phyloP scores from a whole-genome alignment of 2,888 invertebrate species.

The Osmoderma eremita region DNA sequence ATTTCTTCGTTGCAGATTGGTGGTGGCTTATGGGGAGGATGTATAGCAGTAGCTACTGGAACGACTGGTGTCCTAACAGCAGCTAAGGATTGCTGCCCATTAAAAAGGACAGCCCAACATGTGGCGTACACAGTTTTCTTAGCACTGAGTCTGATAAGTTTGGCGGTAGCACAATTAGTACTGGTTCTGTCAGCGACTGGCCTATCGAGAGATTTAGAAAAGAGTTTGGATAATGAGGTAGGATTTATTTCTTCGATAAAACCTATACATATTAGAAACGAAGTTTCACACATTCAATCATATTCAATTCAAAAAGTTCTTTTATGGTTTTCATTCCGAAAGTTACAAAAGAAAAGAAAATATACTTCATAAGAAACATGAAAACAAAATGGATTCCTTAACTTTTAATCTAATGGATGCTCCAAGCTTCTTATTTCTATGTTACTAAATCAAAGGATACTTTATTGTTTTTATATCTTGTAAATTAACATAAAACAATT shows the following conservation, averaged over 20 bases:
- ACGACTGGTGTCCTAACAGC: slow-evolving; percentile 72
- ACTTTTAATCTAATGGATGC: no score
- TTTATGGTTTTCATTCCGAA: no score
- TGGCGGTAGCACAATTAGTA: slow-evolving; percentile 71
- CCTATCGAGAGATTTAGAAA: slow-evolving; percentile 70
- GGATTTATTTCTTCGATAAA: background rate
- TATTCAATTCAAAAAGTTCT: no score
- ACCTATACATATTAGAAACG: background rate
- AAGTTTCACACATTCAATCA: no score
- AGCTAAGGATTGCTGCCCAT: slow-evolving; percentile 67
- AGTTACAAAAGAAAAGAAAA: no score
- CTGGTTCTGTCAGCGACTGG: slow-evolving; percentile 70
- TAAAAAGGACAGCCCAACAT: slow-evolving; percentile 64
- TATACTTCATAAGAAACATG: no score
- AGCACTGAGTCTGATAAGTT: slow-evolving; percentile 71
- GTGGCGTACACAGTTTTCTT: slow-evolving; percentile 72
- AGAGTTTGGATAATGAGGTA: slow-evolving; percentile 41
- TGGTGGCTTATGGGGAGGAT: slow-evolving; percentile 76
- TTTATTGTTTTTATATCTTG: no score
- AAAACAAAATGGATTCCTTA: no score
- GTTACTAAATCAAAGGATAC: no score
- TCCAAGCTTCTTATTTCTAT: no score
- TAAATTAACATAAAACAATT: no score
- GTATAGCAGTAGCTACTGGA: slow-evolving; percentile 72
- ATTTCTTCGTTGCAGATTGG: slow-evolving; percentile 61